A percentile compares a stretch with the other conserved stretches of the same genome.
Conservation (phyloP, 2,888 invertebrate species). For the Caenorhabditis sinica region DNA sequence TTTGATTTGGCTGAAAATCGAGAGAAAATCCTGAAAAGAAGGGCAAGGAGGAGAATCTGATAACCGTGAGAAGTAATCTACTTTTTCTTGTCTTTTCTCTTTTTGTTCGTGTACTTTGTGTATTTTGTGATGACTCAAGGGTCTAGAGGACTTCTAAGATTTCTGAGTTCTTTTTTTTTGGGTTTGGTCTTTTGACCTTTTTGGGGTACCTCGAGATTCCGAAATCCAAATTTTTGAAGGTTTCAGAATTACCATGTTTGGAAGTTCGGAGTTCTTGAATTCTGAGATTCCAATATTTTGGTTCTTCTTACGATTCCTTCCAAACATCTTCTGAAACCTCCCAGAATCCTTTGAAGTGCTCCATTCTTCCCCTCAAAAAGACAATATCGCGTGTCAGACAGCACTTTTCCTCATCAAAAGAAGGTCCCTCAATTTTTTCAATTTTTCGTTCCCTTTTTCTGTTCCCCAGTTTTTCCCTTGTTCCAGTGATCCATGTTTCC, state of each 20-base stretch:
- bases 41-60: neutral
- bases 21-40: no score
- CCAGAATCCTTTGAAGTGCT: neutral
- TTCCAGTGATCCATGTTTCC: neutral
- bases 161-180: no score
- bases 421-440: neutral
- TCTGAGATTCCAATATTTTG: neutral
- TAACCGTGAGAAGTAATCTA: neutral
- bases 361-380: neutral
- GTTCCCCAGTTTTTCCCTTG: neutral
- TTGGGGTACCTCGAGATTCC: no score
- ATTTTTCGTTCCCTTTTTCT: neutral
- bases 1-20: conserved; percentile 2
- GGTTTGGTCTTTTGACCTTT: no score
- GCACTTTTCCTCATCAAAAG: conserved; percentile 1
- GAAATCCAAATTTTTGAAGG: no score
- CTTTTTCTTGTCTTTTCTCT: neutral
- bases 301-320: neutral
- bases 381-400: conserved; percentile 12
- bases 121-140: neutral
- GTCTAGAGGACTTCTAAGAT: no score
- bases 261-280: neutral
- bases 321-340: neutral
- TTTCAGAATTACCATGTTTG: no score
- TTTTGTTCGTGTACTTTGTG: neutral